These are phyloP conservation scores for Drosophila lacertosa DNA, from an alignment of 1,140 invertebrate species.

Conservation along the genomic window DNA sequence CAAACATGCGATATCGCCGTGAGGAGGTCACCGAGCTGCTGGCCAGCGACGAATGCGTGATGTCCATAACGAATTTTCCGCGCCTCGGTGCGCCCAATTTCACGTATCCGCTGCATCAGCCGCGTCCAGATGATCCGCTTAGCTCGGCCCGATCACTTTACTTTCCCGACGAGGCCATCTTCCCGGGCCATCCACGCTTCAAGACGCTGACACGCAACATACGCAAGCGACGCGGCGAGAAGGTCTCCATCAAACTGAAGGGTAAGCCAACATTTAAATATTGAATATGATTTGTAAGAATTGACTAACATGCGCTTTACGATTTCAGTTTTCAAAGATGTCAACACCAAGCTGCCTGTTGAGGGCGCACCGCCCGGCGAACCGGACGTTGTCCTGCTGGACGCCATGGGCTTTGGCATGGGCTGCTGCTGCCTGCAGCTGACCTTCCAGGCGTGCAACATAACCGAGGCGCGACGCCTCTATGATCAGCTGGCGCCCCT, in stretches of 20 bases:
- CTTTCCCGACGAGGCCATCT: slow-evolving; percentile 98
- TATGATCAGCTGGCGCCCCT: slow-evolving; percentile 99
- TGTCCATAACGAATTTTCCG: slow-evolving; percentile 96
- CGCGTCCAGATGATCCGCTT: slow-evolving; percentile 87
- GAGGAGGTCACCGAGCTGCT: slow-evolving; percentile 93
- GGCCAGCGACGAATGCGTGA: slow-evolving; percentile 91
- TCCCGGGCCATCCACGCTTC: slow-evolving; percentile 96
- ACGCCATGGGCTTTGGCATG: slow-evolving; percentile 99
- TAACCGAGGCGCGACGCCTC: slow-evolving; percentile 96
- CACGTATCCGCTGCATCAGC: slow-evolving; percentile 90
- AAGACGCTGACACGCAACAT: slow-evolving; percentile 98
- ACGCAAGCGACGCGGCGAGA: slow-evolving; percentile 93
- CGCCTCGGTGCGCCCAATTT: slow-evolving; percentile 95
- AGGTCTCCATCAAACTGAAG: slow-evolving; percentile 98
- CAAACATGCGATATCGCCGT: slow-evolving; percentile 96
- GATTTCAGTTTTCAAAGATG: slow-evolving; percentile 93
- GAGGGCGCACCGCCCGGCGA: slow-evolving; percentile 88
- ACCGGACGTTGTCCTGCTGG: slow-evolving; percentile 97
- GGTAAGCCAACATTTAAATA: no score
- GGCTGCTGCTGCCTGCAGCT: slow-evolving; percentile 98
- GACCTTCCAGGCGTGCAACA: slow-evolving; percentile 97
- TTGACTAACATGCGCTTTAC: slow-evolving; percentile 52
- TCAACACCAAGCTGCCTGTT: slow-evolving; percentile 92
- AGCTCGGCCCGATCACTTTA: slow-evolving; percentile 94
- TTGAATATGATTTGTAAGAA: no score